A percentile compares a stretch with the other conserved stretches of the same genome.
Evolutionary conservation across 2,113 vertebrate species (phyloP).

Genomic region (Benitochromis conjunctus): DNA sequence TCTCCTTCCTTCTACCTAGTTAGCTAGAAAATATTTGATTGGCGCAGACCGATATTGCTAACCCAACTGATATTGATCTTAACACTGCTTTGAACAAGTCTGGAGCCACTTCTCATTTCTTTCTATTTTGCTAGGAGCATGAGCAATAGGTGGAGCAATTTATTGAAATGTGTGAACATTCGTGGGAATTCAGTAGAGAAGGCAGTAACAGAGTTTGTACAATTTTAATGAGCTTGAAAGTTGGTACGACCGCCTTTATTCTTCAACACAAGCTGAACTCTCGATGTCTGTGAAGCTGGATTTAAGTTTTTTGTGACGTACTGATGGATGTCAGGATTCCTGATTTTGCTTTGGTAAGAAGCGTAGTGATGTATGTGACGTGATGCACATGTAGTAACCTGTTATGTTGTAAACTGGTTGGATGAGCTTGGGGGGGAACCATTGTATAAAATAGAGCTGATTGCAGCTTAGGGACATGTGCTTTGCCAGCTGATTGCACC

Average conservation of each 20-base stretch:
- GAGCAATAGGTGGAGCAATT: background rate
- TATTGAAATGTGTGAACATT: background rate
- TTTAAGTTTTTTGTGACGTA: background rate
- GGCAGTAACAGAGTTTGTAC: background rate
- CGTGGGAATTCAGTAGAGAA: background rate
- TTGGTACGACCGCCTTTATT: fast-evolving
- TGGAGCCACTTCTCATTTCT: background rate
- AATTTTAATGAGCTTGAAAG: background rate
- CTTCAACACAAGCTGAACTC: background rate
- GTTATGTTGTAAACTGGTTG: background rate
- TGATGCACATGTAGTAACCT: background rate
- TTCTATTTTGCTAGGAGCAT: background rate
- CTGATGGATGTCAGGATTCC: background rate
- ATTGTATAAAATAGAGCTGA: background rate
- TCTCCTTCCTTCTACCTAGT: background rate
- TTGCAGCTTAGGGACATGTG: background rate
- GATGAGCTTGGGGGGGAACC: fast-evolving
- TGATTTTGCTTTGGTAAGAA: background rate
- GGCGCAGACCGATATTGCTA: background rate
- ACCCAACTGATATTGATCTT: background rate
- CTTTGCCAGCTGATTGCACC: background rate
- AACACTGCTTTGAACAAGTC: background rate
- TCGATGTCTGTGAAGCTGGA: background rate
- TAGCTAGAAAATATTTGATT: background rate
- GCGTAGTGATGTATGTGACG: background rate